Evolutionary conservation across 2,797 vertebrate genomes (phyloP).

Genomic region (Sebastes kiyomatsui): DNA sequence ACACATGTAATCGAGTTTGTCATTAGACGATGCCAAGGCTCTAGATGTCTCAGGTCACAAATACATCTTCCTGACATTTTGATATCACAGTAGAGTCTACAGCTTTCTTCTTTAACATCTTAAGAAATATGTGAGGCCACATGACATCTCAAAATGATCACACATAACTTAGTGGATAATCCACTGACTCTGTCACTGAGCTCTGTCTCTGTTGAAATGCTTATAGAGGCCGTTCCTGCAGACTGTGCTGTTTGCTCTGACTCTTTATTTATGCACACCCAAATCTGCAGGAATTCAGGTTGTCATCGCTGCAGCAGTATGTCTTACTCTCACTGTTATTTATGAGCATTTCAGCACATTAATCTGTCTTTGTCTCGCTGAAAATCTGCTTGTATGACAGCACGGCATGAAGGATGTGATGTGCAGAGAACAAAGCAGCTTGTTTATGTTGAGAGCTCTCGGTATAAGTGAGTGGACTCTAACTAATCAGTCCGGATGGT

Average conservation of each 20-base stretch:
- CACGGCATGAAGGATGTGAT: neutral
- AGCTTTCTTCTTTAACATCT: neutral
- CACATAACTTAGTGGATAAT: conserved; percentile 6
- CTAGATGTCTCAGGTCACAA: conserved; percentile 11
- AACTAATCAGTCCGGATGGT: conserved; percentile 13
- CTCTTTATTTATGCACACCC: neutral
- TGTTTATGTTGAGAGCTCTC: conserved; percentile 10
- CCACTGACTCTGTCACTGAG: neutral
- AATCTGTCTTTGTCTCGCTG: conserved; percentile 7
- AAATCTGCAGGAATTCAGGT: neutral
- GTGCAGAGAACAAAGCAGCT: conserved; percentile 1
- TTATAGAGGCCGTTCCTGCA: conserved; percentile 1
- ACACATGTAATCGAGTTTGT: conserved; percentile 25
- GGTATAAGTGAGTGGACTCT: neutral
- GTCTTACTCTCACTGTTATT: conserved; percentile 12
- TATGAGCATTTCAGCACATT: conserved; percentile 1
- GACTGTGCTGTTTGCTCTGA: neutral
- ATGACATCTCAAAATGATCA: neutral
- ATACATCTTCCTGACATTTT: conserved; percentile 28
- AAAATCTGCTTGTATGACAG: neutral
- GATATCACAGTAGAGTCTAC: neutral
- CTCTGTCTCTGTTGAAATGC: neutral
- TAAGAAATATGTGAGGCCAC: neutral
- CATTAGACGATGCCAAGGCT: neutral
- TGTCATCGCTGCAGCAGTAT: neutral